Conservation (phyloP, 2,113 vertebrate genomes). For the Anoplopoma fimbria region DNA sequence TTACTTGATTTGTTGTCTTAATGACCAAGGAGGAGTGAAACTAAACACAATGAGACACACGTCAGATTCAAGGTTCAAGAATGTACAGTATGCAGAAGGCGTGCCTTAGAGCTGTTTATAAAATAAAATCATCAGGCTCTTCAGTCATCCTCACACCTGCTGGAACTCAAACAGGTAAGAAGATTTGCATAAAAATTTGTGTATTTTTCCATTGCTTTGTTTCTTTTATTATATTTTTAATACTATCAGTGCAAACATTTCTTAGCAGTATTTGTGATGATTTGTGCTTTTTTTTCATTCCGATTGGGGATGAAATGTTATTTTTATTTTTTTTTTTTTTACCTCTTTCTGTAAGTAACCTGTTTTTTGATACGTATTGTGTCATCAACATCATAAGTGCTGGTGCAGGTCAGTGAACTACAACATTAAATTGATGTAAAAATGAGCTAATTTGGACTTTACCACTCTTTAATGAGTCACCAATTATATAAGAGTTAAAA, state of each 20-base stretch:
- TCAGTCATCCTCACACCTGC: not conserved
- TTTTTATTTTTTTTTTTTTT: not conserved
- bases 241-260: no score
- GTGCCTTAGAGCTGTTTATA: slow-evolving; percentile 4
- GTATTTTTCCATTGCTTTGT: not conserved
- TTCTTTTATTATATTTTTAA: not conserved
- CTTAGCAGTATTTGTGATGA: not conserved
- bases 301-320: not conserved
- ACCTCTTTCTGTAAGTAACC: not conserved
- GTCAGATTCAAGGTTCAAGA: not conserved
- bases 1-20: not conserved
- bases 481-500: not conserved
- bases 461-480: not conserved
- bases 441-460: not conserved
- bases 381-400: not conserved
- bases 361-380: not conserved
- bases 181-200: not conserved
- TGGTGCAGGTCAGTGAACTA: not conserved
- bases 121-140: not conserved
- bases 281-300: not conserved
- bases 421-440: no score
- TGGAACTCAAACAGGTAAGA: slow-evolving; percentile 26
- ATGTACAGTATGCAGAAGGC: not conserved
- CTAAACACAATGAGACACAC: not conserved
- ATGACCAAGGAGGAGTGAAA: not conserved